Conservation (phyloP, 2,113 vertebrate genomes). For the Perca flavescens region DNA sequence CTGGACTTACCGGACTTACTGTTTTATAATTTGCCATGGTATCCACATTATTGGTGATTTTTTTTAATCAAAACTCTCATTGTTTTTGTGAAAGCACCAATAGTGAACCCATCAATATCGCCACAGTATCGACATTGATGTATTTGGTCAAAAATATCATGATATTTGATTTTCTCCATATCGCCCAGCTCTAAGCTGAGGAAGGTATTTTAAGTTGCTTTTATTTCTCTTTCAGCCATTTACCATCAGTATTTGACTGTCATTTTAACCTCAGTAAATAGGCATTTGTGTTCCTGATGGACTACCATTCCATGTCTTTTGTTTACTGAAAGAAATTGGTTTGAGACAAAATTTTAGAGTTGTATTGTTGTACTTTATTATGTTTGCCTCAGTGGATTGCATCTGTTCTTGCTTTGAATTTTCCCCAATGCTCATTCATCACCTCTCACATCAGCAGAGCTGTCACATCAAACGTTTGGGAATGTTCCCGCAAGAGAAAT, state of each 20-base stretch:
- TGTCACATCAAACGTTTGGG: slow-evolving; percentile 11
- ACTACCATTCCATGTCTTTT: neutral
- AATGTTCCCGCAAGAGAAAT: neutral
- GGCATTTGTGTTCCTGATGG: neutral
- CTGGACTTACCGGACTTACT: too few species aligned
- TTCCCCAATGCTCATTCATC: slow-evolving; percentile 27
- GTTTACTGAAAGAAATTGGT: slow-evolving; percentile 9
- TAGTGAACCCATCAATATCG: too few species aligned
- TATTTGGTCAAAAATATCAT: too few species aligned
- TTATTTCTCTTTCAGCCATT: neutral
- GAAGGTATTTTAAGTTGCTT: neutral
- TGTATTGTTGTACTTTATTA: neutral
- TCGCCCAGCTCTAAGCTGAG: neutral
- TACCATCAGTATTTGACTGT: slow-evolving; percentile 1
- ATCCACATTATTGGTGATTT: too few species aligned
- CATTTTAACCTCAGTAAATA: neutral
- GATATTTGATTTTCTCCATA: too few species aligned
- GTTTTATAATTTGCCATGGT: too few species aligned
- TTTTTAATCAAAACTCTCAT: too few species aligned
- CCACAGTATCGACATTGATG: too few species aligned
- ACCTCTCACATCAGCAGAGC: neutral
- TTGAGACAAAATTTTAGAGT: neutral
- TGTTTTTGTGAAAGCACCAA: too few species aligned
- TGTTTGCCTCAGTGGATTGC: neutral
- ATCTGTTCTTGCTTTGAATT: slow-evolving; percentile 26